Conservation (phyloP, 1,140 invertebrate species). For the Anastatus disparis region DNA sequence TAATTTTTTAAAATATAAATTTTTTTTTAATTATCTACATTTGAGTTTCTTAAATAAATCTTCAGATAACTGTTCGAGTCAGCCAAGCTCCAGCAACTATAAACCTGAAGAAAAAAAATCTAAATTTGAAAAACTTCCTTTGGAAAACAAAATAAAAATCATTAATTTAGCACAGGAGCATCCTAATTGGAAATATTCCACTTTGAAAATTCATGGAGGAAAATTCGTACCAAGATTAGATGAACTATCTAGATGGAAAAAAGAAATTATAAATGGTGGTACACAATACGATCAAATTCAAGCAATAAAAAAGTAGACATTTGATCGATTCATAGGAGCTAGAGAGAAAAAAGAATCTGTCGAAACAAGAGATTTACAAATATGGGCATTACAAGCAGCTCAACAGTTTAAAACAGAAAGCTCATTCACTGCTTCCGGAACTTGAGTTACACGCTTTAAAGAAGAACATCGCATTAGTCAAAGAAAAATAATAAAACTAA, state of each 20-base stretch:
- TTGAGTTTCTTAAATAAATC: too few species aligned
- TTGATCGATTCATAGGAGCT: not conserved
- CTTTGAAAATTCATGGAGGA: not conserved
- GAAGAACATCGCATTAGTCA: too few species aligned
- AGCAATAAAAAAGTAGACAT: not conserved
- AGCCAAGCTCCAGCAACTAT: too few species aligned
- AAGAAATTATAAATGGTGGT: not conserved
- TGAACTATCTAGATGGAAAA: too few species aligned
- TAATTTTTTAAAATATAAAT: too few species aligned
- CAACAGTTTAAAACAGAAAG: not conserved
- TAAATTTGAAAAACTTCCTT: too few species aligned
- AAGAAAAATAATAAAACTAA: too few species aligned
- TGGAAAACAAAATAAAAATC: not conserved
- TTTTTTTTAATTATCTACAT: too few species aligned
- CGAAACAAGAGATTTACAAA: not conserved
- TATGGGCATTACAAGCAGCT: not conserved
- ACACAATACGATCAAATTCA: not conserved
- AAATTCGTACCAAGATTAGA: not conserved
- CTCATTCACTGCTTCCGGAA: not conserved
- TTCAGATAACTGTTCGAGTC: too few species aligned
- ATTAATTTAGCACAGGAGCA: not conserved
- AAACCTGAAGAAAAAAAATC: not conserved
- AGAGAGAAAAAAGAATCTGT: not conserved
- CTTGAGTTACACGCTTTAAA: too few species aligned
- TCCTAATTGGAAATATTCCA: not conserved